A percentile compares a stretch with the other conserved stretches of the same genome.
Evolutionary conservation across 2,113 vertebrate species (phyloP).

Genomic region (Chroicocephalus ridibundus): DNA sequence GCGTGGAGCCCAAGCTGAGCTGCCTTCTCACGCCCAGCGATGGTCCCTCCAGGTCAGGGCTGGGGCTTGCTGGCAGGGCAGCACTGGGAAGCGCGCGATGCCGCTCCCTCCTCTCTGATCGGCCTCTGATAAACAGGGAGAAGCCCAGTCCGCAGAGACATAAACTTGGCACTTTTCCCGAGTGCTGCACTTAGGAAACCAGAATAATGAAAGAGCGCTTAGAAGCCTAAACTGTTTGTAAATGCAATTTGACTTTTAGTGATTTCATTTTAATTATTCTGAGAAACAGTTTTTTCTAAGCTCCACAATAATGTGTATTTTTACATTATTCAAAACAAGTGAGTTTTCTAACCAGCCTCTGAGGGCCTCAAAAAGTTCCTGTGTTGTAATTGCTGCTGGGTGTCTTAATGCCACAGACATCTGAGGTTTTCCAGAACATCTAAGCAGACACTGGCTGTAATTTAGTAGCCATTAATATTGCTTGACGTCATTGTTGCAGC

Average conservation of each 20-base stretch:
- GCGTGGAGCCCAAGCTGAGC: not conserved
- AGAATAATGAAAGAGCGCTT: not conserved
- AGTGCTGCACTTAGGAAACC: not conserved
- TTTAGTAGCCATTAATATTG: not conserved
- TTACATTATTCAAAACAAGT: not conserved
- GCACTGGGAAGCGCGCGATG: rapidly evolving
- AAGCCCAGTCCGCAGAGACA: not conserved
- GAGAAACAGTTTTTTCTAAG: not conserved
- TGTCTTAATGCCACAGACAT: not conserved
- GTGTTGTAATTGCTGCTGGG: not conserved
- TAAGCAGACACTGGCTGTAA: not conserved
- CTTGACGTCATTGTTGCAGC: not conserved
- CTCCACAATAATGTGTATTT: not conserved
- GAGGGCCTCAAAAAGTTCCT: not conserved
- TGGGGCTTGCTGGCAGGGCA: not conserved
- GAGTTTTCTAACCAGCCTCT: not conserved
- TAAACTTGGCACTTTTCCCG: not conserved
- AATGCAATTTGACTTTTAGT: not conserved
- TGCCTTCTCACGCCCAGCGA: not conserved
- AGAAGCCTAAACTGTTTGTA: not conserved
- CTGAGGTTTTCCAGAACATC: not conserved
- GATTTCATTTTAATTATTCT: not conserved
- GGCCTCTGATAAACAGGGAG: conserved; percentile 32
- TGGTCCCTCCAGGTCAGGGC: conserved; percentile 29
- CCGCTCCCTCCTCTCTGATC: conserved; percentile 19